Evolutionary conservation across 2,888 invertebrate genomes (phyloP).

Genomic region (Eupithecia inturbata): DNA sequence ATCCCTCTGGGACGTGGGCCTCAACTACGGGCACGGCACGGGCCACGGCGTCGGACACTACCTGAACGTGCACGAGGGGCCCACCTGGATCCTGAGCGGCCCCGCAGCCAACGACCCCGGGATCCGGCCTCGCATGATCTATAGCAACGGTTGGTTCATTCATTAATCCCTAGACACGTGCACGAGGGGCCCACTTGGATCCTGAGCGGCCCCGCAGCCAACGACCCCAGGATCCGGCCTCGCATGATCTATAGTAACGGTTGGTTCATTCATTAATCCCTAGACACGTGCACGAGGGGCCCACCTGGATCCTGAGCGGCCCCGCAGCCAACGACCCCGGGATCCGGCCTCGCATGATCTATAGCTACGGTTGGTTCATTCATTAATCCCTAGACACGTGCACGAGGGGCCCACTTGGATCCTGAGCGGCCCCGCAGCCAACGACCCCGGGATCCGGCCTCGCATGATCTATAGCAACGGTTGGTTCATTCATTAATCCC

Average conservation of each 20-base stretch:
- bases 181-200: no score
- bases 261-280: no score
- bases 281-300: slow-evolving; percentile 96
- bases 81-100: slow-evolving; percentile 86
- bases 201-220: no score
- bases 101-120: slow-evolving; percentile 69
- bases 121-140: slow-evolving; percentile 69
- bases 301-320: slow-evolving; percentile 86
- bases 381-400: no score
- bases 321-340: slow-evolving; percentile 69
- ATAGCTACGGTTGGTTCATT: slow-evolving; percentile 78
- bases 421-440: no score
- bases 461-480: no score
- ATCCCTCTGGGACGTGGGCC: slow-evolving; percentile 91
- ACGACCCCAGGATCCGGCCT: no score
- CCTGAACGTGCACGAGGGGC: slow-evolving; percentile 95
- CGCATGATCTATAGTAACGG: no score
- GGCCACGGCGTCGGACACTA: slow-evolving; percentile 96
- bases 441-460: no score
- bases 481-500: no score
- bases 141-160: slow-evolving; percentile 78
- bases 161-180: no score
- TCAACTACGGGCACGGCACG: slow-evolving; percentile 95
- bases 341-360: slow-evolving; percentile 69
- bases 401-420: no score